Evolutionary conservation across 2,888 invertebrate genomes (phyloP).

Genomic region (Phaedon cochleariae): DNA sequence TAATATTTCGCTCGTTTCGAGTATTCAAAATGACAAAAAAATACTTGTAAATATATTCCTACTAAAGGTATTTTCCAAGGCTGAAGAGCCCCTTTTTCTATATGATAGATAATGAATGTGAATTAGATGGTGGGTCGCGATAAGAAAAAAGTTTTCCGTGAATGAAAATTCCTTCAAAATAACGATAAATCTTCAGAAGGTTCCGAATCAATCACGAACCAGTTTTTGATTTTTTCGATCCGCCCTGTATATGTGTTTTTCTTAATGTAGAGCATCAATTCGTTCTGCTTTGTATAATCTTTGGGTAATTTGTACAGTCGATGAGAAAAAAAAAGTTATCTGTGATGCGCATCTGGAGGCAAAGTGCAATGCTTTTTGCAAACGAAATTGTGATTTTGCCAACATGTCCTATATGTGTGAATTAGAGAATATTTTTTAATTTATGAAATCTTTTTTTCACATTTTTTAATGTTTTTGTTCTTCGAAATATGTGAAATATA

Average conservation of each 20-base stretch:
- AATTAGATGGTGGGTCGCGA: slow-evolving; percentile 6
- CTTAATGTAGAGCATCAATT: slow-evolving; percentile 36
- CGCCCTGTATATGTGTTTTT: slow-evolving; percentile 50
- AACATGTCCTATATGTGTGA: slow-evolving; percentile 60
- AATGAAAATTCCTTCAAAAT: not conserved
- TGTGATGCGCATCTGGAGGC: slow-evolving; percentile 61
- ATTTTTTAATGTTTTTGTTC: slow-evolving; percentile 57
- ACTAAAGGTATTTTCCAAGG: slow-evolving; percentile 48
- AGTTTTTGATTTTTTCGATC: not conserved
- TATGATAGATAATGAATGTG: slow-evolving; percentile 42
- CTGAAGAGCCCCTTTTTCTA: slow-evolving; percentile 48
- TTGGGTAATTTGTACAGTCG: slow-evolving; percentile 50
- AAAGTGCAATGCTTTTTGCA: slow-evolving; percentile 61
- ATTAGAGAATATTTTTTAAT: slow-evolving; percentile 59
- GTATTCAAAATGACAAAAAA: slow-evolving; percentile 32
- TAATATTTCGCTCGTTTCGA: slow-evolving; percentile 41
- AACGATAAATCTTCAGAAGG: not conserved
- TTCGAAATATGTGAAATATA: slow-evolving; percentile 57
- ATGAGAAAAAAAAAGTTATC: slow-evolving; percentile 54
- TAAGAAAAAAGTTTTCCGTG: not conserved
- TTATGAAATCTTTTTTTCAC: slow-evolving; percentile 57
- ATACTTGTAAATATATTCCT: slow-evolving; percentile 39
- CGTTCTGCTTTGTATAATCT: slow-evolving; percentile 42
- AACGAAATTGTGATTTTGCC: slow-evolving; percentile 61
- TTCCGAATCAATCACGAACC: not conserved